A percentile compares a stretch with the other conserved stretches of the same genome.
These are phyloP conservation scores for Columba livia DNA, from an alignment of 2,113 vertebrate species.

Conservation along the genomic window DNA sequence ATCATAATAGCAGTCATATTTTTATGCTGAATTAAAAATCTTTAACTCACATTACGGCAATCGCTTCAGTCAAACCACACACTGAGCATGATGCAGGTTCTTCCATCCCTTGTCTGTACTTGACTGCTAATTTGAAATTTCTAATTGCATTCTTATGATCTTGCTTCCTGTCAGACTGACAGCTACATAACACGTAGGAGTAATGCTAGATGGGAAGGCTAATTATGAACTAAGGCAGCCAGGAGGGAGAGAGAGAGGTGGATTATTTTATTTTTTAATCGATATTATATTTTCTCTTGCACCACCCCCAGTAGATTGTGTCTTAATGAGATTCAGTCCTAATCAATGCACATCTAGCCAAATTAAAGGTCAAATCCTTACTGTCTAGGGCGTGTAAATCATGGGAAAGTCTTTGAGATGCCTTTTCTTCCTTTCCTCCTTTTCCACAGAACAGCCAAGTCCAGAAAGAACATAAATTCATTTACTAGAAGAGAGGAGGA, in stretches of 20 bases:
- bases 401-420: background rate
- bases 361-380: conserved; percentile 43
- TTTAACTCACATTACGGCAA: background rate
- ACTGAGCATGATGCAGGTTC: background rate
- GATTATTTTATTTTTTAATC: conserved; percentile 54
- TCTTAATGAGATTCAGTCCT: conserved; percentile 26
- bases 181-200: background rate
- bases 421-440: background rate
- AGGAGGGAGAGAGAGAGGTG: background rate
- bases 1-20: background rate
- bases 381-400: background rate
- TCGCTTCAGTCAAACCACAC: background rate
- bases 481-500: background rate
- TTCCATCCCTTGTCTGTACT: background rate
- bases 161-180: conserved; percentile 6
- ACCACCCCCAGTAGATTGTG: conserved; percentile 7
- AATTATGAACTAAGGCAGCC: conserved; percentile 27
- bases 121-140: conserved; percentile 34
- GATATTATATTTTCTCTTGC: conserved; percentile 38
- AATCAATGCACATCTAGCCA: conserved; percentile 29
- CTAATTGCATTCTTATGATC: conserved; percentile 25
- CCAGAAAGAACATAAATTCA: background rate
- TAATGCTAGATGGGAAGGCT: conserved; percentile 26
- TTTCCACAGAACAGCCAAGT: background rate
- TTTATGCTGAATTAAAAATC: background rate